Evolutionary conservation across 2,797 vertebrate genomes (phyloP), one percentile per base, ranked within the genome.

Genomic region (Paratrypauchen microcephalus): DNA sequence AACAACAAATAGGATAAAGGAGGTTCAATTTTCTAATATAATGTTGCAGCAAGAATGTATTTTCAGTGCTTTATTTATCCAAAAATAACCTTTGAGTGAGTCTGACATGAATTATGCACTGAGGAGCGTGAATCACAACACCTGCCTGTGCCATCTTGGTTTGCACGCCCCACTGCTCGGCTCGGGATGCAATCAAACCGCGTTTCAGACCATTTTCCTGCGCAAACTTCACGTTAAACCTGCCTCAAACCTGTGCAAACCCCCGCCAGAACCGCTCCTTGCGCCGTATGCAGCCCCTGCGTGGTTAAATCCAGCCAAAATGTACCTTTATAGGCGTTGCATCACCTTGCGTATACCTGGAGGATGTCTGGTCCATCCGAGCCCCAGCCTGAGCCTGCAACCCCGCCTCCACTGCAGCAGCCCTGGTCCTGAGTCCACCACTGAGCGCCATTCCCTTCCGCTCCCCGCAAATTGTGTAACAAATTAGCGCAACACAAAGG

Each of bases 261-360:
- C n/a, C n/a, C 1, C 8, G 6, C 2, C 1, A n/a, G 16, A 3
- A 12, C 1, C 0, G 6, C 1, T 3, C 7, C 60, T 0, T 2
- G 2, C 18, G 19, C 3, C 1, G 2, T 1, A 19, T 1, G 52
- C 21, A 5, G 24, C 2, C 32, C 30, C 0, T 12, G 5, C 23
- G 13, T 21, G 32, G 24, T 28, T n/a, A 65, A 54, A 54, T 18
- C 21, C 32, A n/a, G 36, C 63, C 56, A 71, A 82, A 77, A 78
- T 75, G 88, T 15, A 93, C 92, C 92, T 94, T 87, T 78, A 87
- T 72, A 94, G 92, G 92, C 93, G 92, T 92, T 92, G 90, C 90
- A 93, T 94, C 93, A 94, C 93, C 92, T 93, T 88, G 89, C 88
- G 80, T 92, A 4, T 26, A 93, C 94, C 94, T 94, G 94, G 88